Base-by-base conservation (phyloP, 2,797 vertebrate species). In the Gouania willdenowi region DNA sequence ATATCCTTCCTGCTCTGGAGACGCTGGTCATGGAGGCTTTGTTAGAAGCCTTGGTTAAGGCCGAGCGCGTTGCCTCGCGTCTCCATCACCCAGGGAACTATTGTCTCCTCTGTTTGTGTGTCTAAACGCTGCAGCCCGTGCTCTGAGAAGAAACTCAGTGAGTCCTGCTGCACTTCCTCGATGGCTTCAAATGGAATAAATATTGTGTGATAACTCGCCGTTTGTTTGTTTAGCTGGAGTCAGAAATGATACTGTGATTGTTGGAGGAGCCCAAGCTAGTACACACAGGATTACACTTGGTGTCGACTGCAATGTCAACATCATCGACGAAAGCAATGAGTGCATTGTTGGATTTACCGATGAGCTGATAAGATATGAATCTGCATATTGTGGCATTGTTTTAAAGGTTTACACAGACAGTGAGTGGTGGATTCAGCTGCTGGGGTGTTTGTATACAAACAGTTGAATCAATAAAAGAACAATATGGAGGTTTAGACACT, bases 1-100 rank as follows among this genome's bases (percentile, higher is more conserved):
- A 73, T 81, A 71, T 86, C 86, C 82, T 88, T 91, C 86, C 83
- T 84, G 79, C 63, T 69, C 42, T 44, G 26, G 23, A 46, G 64
- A 59, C 28, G 47, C 74, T 55, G 55, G 61, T 53, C 23, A 4
- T 48, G 30, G 27, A 12, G 65, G 54, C 58, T 46, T 52, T 56
- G 57, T 64, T 61, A 70, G 49, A 66, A 79, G 38, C 32, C 47
- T 47, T 71, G 44, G 56, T 73, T 21, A 50, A 71, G 70, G 52
- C 49, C 30, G 54, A 51, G 49, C 27, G 27, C 37, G 3, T 59
- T 12, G 50, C 52, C 29, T 31, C 1, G 26, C 62, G 47, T 39
- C 48, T 65, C 65, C 46, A 33, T 51, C 47, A 29, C 41, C 46
- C 29, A 58, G 61, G 5, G 6, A 60, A 60, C 58, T 51, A 72